These are phyloP conservation scores for Zele albiditarsus DNA, from an alignment of 2,888 invertebrate genomes.

Conservation along the genomic window DNA sequence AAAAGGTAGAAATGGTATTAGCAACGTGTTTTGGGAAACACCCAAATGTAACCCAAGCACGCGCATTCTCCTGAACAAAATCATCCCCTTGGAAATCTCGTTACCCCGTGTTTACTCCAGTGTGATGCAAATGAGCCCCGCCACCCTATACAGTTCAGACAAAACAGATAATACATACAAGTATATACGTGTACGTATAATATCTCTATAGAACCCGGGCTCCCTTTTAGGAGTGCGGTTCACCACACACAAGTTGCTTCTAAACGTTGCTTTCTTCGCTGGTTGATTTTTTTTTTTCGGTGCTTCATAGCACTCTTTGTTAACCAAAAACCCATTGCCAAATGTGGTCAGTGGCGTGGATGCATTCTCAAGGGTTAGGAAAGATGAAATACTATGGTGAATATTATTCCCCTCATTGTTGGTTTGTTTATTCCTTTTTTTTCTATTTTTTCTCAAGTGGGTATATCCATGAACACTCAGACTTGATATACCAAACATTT, in stretches of 20 bases:
- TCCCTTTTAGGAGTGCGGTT: slow-evolving; percentile 23
- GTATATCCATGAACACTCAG: too few species aligned
- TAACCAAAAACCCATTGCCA: not conserved
- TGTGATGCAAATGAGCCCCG: slow-evolving; percentile 68
- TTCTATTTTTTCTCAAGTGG: not conserved
- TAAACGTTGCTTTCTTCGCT: slow-evolving; percentile 41
- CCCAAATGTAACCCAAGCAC: slow-evolving; percentile 42
- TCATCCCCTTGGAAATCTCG: slow-evolving; percentile 43
- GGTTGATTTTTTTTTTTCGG: slow-evolving; percentile 15
- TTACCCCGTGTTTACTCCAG: slow-evolving; percentile 64
- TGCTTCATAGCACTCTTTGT: not conserved
- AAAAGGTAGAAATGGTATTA: slow-evolving; percentile 29
- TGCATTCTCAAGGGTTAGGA: slow-evolving; percentile 1
- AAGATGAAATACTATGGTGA: not conserved
- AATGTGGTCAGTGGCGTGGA: not conserved
- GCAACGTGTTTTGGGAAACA: slow-evolving; percentile 44
- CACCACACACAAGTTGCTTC: slow-evolving; percentile 38
- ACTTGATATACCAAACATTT: too few species aligned
- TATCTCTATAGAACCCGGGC: not conserved
- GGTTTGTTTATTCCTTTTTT: not conserved
- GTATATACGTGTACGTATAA: not conserved
- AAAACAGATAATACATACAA: not conserved
- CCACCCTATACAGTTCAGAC: not conserved
- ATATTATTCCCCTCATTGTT: not conserved
- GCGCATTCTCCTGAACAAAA: slow-evolving; percentile 28